A percentile compares a stretch with the other conserved stretches of the same genome.
Evolutionary conservation across 2,797 vertebrate genomes (phyloP).

Genomic region (Selene dorsalis): DNA sequence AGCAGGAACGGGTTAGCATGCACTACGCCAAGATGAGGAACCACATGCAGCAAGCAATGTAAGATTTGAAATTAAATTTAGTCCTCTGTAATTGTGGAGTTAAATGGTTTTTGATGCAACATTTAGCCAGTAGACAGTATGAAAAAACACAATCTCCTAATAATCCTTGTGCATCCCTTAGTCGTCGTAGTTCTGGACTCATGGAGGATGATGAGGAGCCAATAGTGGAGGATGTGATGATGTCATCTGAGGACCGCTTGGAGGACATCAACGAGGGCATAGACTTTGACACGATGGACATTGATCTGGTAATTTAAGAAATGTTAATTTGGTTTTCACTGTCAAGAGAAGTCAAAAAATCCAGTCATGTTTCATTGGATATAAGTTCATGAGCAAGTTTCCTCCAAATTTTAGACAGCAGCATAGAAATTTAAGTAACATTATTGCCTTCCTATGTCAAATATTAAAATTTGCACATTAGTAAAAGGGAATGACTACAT

Average conservation of each 20-base stretch:
- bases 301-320: conserved; percentile 89
- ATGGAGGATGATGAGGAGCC: conserved; percentile 99
- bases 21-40: conserved; percentile 96
- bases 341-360: too few relatives aligned
- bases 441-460: conserved; percentile 2
- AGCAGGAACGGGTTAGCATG: conserved; percentile 93
- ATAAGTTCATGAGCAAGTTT: background rate
- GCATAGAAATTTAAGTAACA: background rate
- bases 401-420: background rate
- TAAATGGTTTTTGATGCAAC: background rate
- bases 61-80: conserved; percentile 70
- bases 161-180: conserved; percentile 63
- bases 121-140: background rate
- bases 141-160: conserved; percentile 12
- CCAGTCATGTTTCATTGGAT: background rate
- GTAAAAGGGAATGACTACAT: background rate
- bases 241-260: conserved; percentile 96
- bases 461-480: background rate
- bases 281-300: conserved; percentile 99
- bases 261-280: conserved; percentile 98
- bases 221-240: conserved; percentile 99
- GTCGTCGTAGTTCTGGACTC: conserved; percentile 93
- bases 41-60: conserved; percentile 96
- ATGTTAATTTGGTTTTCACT: background rate
- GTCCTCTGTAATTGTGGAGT: background rate